These are phyloP conservation scores for Eilema sororculum DNA, from an alignment of 2,888 invertebrate species.

Conservation along the genomic window DNA sequence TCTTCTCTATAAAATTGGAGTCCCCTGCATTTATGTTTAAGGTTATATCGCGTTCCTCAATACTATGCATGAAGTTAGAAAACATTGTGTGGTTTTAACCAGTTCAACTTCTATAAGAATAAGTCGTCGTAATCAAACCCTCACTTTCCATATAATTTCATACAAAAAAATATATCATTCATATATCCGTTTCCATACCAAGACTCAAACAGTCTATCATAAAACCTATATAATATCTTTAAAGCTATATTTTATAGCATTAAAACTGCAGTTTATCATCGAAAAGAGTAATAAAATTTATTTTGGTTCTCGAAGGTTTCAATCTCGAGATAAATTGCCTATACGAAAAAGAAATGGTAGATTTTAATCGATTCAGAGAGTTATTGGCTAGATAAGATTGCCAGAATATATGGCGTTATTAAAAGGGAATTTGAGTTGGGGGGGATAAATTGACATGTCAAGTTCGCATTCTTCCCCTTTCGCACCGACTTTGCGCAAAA, in stretches of 20 bases:
- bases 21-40: too few relatives aligned
- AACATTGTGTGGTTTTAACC: too few relatives aligned
- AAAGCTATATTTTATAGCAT: slow-evolving; percentile 1
- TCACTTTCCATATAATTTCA: neutral
- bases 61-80: too few relatives aligned
- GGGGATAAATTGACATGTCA: neutral
- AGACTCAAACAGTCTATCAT: slow-evolving; percentile 1
- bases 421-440: neutral
- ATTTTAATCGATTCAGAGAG: neutral
- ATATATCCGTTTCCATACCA: neutral
- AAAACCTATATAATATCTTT: neutral
- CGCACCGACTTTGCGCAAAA: neutral
- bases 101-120: too few relatives aligned
- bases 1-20: too few relatives aligned
- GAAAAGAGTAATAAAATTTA: slow-evolving; percentile 8
- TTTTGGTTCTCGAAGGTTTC: neutral
- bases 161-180: neutral
- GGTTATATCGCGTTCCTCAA: too few relatives aligned
- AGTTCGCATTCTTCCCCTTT: neutral
- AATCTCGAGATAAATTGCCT: neutral
- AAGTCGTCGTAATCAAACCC: neutral
- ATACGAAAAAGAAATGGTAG: slow-evolving; percentile 2
- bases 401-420: neutral
- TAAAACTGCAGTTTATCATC: slow-evolving; percentile 16
- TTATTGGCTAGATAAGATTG: neutral